Evolutionary conservation across 1,140 invertebrate genomes (phyloP), one percentile per base, ranked within the genome.

Genomic region (Mizuhopecten yessoensis): DNA sequence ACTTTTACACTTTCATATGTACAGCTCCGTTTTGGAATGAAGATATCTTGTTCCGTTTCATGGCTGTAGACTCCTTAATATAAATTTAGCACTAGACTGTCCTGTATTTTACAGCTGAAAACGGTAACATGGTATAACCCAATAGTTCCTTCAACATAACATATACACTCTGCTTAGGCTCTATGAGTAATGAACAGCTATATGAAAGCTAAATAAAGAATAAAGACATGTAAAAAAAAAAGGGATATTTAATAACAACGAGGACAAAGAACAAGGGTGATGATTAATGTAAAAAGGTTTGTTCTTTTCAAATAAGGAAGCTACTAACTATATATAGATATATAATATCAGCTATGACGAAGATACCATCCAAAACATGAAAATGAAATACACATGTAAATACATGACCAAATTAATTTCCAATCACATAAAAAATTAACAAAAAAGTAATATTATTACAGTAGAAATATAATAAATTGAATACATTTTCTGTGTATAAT

Each of bases 381-480:
- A 75, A 75, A 75, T 75, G 57, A 75, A 75, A 75, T 75, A 75
- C 57, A 75, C 57, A 75, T 75, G 57, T 75, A 75, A 75, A 75
- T 75, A 75, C n/a, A 75, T n/a, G 57, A 75, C 57, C n/a, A 75
- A 75, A 75, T 75, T n/a, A 75, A 75, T 75, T 29, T 75, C 57
- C 23, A 75, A 75, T 75, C 57, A 75, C 57, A 75, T 75, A 75
- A 75, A 75, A 75, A 75, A 75, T 75, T 75, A 75, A 75, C 57
- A 75, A 75, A 75, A 75, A 75, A 75, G 57, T 75, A 9, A 75
- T 75, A 75, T 75, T 75, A 75, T 17, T 75, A 75, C 57, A 75
- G 57, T 75, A 75, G 57, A 75, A 75, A 75, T 75, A 75, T 75
- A 75, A n/a, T 75, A n/a, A 75, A 75, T 75, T 75, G 57, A 75